Conservation (phyloP, 1,140 invertebrate species). For the Cryptotermes secundus region DNA sequence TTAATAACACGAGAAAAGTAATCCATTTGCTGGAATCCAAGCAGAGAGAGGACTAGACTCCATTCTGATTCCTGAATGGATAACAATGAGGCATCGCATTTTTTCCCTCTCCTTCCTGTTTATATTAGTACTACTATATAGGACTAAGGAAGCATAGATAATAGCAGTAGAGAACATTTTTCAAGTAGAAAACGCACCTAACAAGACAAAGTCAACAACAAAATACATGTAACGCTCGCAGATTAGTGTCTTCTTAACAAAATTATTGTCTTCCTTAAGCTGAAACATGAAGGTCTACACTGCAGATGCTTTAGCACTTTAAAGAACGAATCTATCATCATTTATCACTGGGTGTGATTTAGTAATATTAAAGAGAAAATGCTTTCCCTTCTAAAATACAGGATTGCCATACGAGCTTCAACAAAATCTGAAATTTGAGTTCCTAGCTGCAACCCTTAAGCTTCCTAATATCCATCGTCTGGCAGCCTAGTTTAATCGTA, state of each 20-base stretch:
- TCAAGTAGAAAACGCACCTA: constrained; percentile 12
- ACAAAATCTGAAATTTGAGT: too few relatives aligned
- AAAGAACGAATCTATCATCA: too few relatives aligned
- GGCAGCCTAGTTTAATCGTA: too few relatives aligned
- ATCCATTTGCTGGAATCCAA: not conserved
- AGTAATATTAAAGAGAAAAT: too few relatives aligned
- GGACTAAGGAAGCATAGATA: not conserved
- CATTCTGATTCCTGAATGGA: not conserved
- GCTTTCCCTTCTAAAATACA: too few relatives aligned
- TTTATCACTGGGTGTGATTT: too few relatives aligned
- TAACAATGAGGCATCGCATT: not conserved
- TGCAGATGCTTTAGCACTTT: not conserved
- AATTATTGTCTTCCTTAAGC: not conserved
- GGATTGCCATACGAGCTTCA: too few relatives aligned
- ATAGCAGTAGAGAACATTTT: constrained; percentile 1
- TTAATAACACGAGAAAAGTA: not conserved
- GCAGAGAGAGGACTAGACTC: not conserved
- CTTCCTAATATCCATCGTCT: too few relatives aligned
- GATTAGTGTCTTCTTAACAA: not conserved
- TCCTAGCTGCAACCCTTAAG: too few relatives aligned
- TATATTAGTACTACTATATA: constrained; percentile 3
- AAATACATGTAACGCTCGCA: not conserved
- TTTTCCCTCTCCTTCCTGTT: not conserved
- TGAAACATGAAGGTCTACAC: not conserved
- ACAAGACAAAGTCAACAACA: constrained; percentile 5